Evolutionary conservation across 1,140 invertebrate species (phyloP), one percentile per base, ranked within the genome.

Genomic region (Drosophila funebris): DNA sequence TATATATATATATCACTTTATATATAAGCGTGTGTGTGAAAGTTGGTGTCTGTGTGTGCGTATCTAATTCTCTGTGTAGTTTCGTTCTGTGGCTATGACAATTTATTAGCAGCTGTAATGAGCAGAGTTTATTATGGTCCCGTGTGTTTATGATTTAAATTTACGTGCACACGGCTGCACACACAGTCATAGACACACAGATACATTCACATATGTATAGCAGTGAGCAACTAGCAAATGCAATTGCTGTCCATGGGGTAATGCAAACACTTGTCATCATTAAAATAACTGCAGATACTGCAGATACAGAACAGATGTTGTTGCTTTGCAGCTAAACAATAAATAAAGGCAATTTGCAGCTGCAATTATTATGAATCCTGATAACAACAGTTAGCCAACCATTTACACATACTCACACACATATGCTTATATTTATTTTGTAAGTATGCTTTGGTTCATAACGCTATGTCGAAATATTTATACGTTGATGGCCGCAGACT

Each of bases 301-400:
- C 44, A 79, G n/a, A n/a, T n/a, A n/a, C n/a, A n/a, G n/a, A n/a
- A 69, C 64, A 68, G 50, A 73, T 67, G 69, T 44, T 53, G 69
- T 67, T 68, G 70, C n/a, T 73, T 53, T 84, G 79, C 74, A 70
- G 48, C 54, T 66, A 61, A 69, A 82, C 83, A 88, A 87, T 87
- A 88, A 82, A 88, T 78, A 88, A 87, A 83, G 83, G 76, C 83
- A 88, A 87, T 87, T 88, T 82, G 78, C 78, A 88, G 82, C 78
- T 82, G 82, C 82, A 87, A 88, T 87, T 87, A 87, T 87, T 82
- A 87, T 82, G 83, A 81, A 76, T 82, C 70, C 71, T 74, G 82
- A 88, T 78, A 87, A 82, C 64, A 68, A 61, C 48, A 73, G 64
- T 69, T 67, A 58, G 69, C 11, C n/a, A 46, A 33, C 11, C 13